These are phyloP conservation scores for Lepilemur septentrionalis DNA, from an alignment of 2,797 vertebrate genomes.

Conservation along the genomic window DNA sequence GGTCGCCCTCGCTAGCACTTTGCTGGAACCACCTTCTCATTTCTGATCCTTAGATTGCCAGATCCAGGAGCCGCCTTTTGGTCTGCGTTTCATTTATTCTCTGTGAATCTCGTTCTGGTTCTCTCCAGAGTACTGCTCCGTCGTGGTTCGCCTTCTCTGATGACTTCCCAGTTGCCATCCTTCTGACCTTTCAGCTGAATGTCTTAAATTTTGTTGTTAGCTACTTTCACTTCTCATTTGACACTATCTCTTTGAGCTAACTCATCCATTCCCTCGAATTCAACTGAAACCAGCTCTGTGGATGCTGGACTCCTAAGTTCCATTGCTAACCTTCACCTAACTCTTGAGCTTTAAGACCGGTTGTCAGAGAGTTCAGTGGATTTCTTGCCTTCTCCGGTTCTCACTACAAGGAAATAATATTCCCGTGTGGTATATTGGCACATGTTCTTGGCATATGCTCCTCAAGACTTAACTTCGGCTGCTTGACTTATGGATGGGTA, in stretches of 20 bases:
- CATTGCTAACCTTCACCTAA: not conserved
- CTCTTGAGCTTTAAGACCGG: not conserved
- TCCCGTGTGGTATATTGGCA: not conserved
- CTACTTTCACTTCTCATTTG: not conserved
- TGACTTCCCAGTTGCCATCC: not conserved
- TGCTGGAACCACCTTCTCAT: not conserved
- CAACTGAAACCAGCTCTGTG: not conserved
- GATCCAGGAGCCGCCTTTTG: not conserved
- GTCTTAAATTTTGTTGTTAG: not conserved
- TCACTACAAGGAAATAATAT: not conserved
- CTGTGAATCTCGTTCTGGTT: not conserved
- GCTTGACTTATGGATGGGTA: not conserved
- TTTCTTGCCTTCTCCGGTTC: not conserved
- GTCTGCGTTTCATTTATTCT: not conserved
- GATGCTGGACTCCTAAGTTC: not conserved
- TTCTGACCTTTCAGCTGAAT: not conserved
- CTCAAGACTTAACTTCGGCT: not conserved
- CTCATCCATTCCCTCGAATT: not conserved
- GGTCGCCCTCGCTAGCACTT: not conserved
- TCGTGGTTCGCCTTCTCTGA: not conserved
- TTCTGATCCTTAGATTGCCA: not conserved
- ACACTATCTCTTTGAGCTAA: not conserved
- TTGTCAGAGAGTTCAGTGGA: not conserved
- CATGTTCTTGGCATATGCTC: not conserved
- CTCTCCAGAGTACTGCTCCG: not conserved